phyloP scores from a whole-genome alignment of 2,113 vertebrate species.

The Heterocephalus glaber region DNA sequence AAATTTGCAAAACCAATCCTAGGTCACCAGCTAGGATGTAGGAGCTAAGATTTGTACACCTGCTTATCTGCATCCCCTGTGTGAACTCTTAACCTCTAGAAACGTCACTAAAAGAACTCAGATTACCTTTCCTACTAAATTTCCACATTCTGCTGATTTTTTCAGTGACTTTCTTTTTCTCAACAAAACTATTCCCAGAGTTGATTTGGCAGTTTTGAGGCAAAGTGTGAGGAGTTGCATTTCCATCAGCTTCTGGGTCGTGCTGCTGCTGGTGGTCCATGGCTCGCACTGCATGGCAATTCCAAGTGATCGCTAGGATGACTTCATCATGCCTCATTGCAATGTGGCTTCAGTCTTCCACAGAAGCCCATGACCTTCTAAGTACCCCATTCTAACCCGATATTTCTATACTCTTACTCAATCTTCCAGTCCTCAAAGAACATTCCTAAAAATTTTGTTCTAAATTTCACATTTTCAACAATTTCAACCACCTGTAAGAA shows the following conservation, averaged over 20 bases:
- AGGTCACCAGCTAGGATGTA: neutral
- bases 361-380: neutral
- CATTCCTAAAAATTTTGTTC: neutral
- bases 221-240: neutral
- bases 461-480: neutral
- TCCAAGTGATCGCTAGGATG: neutral
- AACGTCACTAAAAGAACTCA: neutral
- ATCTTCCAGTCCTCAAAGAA: neutral
- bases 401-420: neutral
- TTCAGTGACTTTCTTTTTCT: neutral
- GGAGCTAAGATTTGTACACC: neutral
- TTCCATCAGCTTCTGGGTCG: neutral
- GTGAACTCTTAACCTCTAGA: neutral
- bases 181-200: neutral
- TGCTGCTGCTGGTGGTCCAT: neutral
- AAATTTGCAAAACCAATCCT: neutral
- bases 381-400: neutral
- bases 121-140: neutral
- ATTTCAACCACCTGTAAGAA: neutral
- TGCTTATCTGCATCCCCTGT: neutral
- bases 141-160: neutral
- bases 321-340: neutral
- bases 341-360: neutral
- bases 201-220: neutral
- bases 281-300: neutral